Evolutionary conservation across 2,888 invertebrate species (phyloP).

Genomic region (Drosophila anomalata): DNA sequence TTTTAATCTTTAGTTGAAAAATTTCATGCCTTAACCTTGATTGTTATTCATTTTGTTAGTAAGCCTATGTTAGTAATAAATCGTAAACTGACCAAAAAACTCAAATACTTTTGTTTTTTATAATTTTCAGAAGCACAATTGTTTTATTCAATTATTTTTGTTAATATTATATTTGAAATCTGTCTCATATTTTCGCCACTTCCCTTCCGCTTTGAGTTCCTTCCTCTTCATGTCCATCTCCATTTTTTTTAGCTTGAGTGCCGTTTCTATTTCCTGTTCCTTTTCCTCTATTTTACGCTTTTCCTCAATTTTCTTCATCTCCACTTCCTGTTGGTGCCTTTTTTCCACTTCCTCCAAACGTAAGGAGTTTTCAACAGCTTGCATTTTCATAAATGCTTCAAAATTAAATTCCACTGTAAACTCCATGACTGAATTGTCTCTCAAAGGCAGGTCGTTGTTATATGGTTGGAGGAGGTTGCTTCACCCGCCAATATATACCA

Average conservation of each 20-base stretch:
- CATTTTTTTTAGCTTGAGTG: not conserved
- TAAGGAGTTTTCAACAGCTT: no score
- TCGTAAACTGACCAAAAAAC: constrained; percentile 37
- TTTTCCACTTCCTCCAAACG: not conserved
- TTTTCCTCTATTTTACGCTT: not conserved
- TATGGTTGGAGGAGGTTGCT: not conserved
- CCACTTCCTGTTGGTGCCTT: not conserved
- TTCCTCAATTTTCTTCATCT: not conserved
- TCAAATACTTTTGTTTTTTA: no score
- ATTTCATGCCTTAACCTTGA: constrained; percentile 28
- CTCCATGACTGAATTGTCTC: no score
- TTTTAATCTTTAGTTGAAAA: constrained; percentile 69
- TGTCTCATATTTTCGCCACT: not conserved
- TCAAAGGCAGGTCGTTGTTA: not conserved
- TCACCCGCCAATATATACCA: not conserved
- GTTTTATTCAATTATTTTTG: no score
- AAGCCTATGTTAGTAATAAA: constrained; percentile 59
- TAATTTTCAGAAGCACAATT: no score
- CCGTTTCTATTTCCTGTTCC: not conserved
- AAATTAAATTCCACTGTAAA: not conserved
- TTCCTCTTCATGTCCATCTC: not conserved
- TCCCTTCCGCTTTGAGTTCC: not conserved
- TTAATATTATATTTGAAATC: not conserved
- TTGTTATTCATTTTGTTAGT: constrained; percentile 67
- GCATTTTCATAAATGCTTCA: no score